Evolutionary conservation across 2,888 invertebrate genomes (phyloP).

Genomic region (Pammene fasciana): DNA sequence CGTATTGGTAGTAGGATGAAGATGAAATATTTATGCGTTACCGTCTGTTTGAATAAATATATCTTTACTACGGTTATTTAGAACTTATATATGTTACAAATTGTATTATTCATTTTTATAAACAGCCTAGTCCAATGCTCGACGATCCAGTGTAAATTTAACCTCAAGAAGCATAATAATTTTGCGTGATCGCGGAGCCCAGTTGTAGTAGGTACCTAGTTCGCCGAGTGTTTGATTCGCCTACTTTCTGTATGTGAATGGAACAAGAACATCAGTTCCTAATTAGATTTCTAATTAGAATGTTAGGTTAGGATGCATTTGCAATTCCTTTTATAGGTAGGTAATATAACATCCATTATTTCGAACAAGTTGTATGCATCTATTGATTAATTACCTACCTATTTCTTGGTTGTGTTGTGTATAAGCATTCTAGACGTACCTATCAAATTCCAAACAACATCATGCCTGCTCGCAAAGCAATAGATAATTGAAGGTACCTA

Average conservation of each 20-base stretch:
- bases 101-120: neutral
- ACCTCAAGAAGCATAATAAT: too few species aligned
- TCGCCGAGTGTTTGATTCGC: neutral
- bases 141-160: too few species aligned
- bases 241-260: neutral
- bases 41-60: neutral
- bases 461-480: too few species aligned
- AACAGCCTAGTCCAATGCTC: neutral
- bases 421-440: too few species aligned
- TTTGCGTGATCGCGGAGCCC: too few species aligned
- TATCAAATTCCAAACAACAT: too few species aligned
- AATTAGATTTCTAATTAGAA: constrained; percentile 19
- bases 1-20: constrained; percentile 10
- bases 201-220: too few species aligned
- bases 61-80: neutral
- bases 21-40: constrained; percentile 14
- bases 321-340: neutral
- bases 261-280: neutral
- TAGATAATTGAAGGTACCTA: too few species aligned
- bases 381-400: neutral
- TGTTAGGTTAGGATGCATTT: neutral
- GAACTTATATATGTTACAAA: neutral
- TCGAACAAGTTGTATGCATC: neutral
- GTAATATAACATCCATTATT: neutral
- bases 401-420: too few species aligned